Evolutionary conservation across 2,113 vertebrate genomes (phyloP), one percentile per base, ranked within the genome.

Genomic region (Romanogobio albipinnatus): DNA sequence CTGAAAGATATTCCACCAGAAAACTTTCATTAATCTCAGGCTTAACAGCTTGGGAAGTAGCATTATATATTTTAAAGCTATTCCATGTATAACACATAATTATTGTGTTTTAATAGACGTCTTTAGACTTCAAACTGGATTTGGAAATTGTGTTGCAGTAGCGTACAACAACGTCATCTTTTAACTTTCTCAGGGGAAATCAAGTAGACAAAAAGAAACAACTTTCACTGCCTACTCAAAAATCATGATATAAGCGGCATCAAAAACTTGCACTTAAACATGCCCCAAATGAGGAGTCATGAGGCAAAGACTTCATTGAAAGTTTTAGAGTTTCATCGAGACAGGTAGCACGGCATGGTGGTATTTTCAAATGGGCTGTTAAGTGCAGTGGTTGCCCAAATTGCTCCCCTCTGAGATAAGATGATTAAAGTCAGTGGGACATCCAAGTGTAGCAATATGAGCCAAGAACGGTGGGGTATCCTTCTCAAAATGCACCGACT

Each of bases 371-470:
- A 90, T 89, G 89, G 90, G 90, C 89, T 92, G 91, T 93, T 94
- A 92, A 93, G 91, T 89, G 92, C 85, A 58, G 89, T 87, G 90
- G 93, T 89, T 92, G 90, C 85, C 89, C 89, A 91, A 94, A 94
- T 93, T 85, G 93, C 90, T 93, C 94, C 95, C 93, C 93, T 94
- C 91, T 92, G 94, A 94, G 91, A 90, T 91, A 91, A 93, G 90
- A 93, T 94, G 93, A 95, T 95, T 95, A 94, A 94, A 95, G 93
- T 95, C 94, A 95, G 94, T 95, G 92, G 94, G 94, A 94, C 92
- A 92, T 93, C 93, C 91, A 90, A 91, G 93, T 86, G 10, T 92
- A 89, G 91, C 87, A 91, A 94, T 94, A 94, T 92, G 91, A 94
- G 89, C 88, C 33, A 29, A 26, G 75, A 84, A 86, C 59, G 5